phyloP scores from a whole-genome alignment of 1,140 invertebrate genomes.

The Saccostrea echinata region DNA sequence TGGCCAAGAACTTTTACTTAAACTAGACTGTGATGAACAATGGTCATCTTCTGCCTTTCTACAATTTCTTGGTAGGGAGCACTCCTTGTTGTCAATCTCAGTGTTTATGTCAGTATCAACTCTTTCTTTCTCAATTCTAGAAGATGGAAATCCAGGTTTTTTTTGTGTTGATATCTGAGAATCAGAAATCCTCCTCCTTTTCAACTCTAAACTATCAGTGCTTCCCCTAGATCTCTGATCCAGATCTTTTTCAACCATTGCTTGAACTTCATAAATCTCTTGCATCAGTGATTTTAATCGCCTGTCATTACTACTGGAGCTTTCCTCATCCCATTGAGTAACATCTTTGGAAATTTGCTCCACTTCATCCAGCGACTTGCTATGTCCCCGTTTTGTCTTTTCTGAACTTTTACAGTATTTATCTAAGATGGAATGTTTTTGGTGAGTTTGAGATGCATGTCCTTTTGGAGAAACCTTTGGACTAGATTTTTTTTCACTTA shows the following conservation, averaged over 20 bases:
- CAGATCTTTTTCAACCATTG: not conserved
- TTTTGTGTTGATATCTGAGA: not conserved
- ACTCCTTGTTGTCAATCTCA: not conserved
- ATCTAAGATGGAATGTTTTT: not conserved
- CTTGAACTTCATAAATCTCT: not conserved
- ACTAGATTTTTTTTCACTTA: not conserved
- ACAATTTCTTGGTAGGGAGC: not conserved
- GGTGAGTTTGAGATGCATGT: not conserved
- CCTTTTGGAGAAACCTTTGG: not conserved
- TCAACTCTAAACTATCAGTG: not conserved
- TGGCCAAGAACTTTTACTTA: not conserved
- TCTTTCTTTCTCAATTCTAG: not conserved
- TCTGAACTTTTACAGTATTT: not conserved
- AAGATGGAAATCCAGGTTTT: not conserved
- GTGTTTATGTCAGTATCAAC: not conserved
- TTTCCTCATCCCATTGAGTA: not conserved
- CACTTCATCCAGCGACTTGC: constrained; percentile 5
- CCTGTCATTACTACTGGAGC: not conserved
- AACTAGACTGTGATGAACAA: not conserved
- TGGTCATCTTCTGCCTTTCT: not conserved
- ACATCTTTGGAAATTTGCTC: not conserved
- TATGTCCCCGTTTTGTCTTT: not conserved
- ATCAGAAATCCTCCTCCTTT: constrained; percentile 9
- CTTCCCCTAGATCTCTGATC: not conserved
- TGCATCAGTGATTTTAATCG: not conserved